Conservation (phyloP, 2,888 invertebrate genomes). For the Pachydiplax longipennis region DNA sequence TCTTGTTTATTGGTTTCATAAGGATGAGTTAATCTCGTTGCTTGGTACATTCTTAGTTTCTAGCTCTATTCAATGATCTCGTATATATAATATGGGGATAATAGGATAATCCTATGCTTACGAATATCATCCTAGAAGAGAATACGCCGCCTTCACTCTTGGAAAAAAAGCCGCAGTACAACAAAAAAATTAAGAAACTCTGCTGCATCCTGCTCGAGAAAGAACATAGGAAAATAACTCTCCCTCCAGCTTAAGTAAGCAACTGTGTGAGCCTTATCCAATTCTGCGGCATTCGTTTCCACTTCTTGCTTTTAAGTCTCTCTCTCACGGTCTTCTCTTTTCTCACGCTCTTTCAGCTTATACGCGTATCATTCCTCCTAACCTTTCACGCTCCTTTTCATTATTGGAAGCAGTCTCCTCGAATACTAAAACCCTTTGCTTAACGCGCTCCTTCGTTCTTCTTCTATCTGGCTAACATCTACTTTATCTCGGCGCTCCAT, state of each 20-base stretch:
- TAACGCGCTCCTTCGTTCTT: not conserved
- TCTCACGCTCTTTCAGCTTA: not conserved
- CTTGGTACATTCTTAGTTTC: too few species aligned
- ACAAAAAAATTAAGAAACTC: too few species aligned
- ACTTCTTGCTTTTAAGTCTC: not conserved
- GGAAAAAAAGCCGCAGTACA: too few species aligned
- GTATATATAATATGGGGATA: too few species aligned
- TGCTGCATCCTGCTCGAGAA: too few species aligned
- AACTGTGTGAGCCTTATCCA: not conserved
- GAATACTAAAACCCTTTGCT: not conserved
- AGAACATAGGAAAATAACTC: too few species aligned
- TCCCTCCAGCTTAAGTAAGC: not conserved
- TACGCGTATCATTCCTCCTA: not conserved
- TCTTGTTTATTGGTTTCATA: too few species aligned
- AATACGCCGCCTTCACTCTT: too few species aligned
- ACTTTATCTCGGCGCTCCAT: not conserved
- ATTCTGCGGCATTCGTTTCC: not conserved
- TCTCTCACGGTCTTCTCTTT: not conserved
- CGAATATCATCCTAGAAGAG: too few species aligned
- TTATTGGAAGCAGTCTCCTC: not conserved
- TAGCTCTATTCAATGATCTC: too few species aligned
- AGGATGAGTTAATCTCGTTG: too few species aligned
- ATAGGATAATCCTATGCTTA: too few species aligned
- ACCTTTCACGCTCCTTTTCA: not conserved
- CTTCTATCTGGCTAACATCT: not conserved